A percentile compares a stretch with the other conserved stretches of the same genome.
These are phyloP conservation scores for Phoxinus phoxinus DNA, from an alignment of 2,113 vertebrate genomes.

Conservation along the genomic window DNA sequence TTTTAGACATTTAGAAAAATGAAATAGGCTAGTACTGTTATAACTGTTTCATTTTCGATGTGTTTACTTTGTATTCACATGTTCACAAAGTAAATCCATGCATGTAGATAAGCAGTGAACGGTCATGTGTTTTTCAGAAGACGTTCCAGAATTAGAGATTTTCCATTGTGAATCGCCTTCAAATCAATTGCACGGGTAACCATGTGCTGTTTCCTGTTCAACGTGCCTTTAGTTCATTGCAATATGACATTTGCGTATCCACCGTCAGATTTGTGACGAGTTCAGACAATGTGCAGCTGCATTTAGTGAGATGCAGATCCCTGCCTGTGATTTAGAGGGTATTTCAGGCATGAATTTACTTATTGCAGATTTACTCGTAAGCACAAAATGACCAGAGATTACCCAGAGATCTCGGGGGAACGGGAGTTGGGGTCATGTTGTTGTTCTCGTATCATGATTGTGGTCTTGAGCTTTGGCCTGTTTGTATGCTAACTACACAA, in stretches of 20 bases:
- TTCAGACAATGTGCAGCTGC: background rate
- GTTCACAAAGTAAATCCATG: background rate
- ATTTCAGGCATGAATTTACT: conserved; percentile 20
- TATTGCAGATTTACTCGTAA: background rate
- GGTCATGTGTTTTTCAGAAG: conserved; percentile 33
- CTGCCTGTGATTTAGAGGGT: background rate
- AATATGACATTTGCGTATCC: background rate
- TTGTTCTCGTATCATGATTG: conserved; percentile 21
- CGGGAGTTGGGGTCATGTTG: background rate
- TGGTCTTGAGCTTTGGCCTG: conserved; percentile 31
- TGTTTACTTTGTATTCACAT: background rate
- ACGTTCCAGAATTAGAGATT: conserved; percentile 5
- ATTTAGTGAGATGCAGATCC: background rate
- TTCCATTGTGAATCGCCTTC: background rate
- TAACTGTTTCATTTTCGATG: background rate
- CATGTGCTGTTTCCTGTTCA: conserved; percentile 4
- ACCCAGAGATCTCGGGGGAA: background rate
- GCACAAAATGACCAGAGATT: conserved; percentile 27
- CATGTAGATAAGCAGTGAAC: background rate
- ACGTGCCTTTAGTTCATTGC: background rate
- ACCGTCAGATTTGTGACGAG: background rate
- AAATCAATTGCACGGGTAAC: conserved; percentile 25
- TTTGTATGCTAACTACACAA: conserved; percentile 29
- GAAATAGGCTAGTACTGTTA: background rate
- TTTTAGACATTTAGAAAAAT: background rate